phyloP scores from a whole-genome alignment of 1,140 invertebrate genomes.

The Drosophila pseudoananassae region DNA sequence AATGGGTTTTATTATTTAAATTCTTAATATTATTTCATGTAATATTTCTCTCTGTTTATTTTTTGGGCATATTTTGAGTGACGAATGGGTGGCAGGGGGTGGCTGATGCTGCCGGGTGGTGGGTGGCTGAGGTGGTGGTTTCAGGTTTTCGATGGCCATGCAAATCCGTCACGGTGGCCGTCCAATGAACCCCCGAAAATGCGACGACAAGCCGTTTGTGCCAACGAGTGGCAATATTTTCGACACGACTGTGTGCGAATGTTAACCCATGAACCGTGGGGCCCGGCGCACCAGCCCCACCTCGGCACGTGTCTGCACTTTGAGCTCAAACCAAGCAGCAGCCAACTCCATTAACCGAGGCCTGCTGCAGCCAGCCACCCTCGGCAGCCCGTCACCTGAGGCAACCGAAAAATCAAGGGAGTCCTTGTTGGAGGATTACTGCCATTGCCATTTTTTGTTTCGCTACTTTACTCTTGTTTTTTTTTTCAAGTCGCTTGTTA shows the following conservation, averaged over 20 bases:
- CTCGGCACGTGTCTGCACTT: slow-evolving; percentile 78
- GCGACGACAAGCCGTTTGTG: slow-evolving; percentile 53
- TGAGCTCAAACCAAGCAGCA: slow-evolving; percentile 68
- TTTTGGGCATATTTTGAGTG: slow-evolving; percentile 77
- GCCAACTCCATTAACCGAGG: slow-evolving; percentile 46
- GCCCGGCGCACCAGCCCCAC: slow-evolving; percentile 13
- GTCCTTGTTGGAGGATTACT: slow-evolving; percentile 32
- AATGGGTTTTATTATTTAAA: neutral
- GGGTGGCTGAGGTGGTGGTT: slow-evolving; percentile 31
- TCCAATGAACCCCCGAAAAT: slow-evolving; percentile 60
- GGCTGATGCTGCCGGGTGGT: slow-evolving; percentile 27
- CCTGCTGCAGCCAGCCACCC: slow-evolving; percentile 23
- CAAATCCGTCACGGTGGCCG: slow-evolving; percentile 71
- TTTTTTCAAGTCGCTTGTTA: slow-evolving; percentile 42
- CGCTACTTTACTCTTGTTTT: slow-evolving; percentile 9
- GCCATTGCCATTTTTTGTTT: slow-evolving; percentile 22
- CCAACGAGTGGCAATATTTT: slow-evolving; percentile 52
- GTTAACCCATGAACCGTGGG: slow-evolving; percentile 32
- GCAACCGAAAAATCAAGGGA: slow-evolving; percentile 34
- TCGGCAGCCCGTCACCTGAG: slow-evolving; percentile 47
- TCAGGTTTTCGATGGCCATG: slow-evolving; percentile 47
- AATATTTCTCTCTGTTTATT: slow-evolving; percentile 20
- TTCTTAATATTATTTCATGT: neutral
- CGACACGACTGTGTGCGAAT: slow-evolving; percentile 57
- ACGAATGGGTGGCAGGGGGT: slow-evolving; percentile 51